Conservation (phyloP, 92 coral and sea anemone species). For the Diadumene lineata region DNA sequence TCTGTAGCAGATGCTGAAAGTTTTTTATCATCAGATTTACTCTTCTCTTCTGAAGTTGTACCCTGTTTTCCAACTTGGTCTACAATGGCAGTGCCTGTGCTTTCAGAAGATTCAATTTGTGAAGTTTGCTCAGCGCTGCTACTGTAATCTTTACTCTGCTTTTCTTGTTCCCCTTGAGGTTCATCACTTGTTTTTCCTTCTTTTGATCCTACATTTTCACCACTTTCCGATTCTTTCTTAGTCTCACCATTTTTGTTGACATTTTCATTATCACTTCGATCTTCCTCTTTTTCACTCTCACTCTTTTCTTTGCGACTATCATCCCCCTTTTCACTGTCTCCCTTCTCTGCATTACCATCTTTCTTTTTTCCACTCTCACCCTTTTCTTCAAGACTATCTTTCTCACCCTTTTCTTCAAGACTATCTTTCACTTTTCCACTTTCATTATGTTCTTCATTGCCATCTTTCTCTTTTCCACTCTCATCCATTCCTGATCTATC, state of each 20-base stretch:
- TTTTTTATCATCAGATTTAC: not conserved
- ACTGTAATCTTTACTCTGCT: not conserved
- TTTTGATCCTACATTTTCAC: not conserved
- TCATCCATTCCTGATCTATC: too few species aligned
- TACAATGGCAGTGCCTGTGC: not conserved
- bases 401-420: not conserved
- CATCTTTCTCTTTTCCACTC: not conserved
- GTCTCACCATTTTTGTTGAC: not conserved
- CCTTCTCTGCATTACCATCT: not conserved
- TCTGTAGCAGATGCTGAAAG: not conserved
- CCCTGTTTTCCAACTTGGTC: not conserved
- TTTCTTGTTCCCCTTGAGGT: not conserved
- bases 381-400: not conserved
- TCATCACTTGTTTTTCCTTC: not conserved
- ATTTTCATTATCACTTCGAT: not conserved
- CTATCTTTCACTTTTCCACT: not conserved
- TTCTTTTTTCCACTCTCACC: not conserved
- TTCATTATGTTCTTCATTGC: not conserved
- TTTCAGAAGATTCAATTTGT: not conserved
- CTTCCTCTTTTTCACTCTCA: not conserved
- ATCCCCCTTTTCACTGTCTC: not conserved
- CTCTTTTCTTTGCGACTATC: not conserved
- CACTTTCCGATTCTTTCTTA: not conserved
- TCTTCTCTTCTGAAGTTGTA: not conserved
- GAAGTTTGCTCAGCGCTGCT: not conserved